Percentiles rank a stretch among this genome's conserved stretches.
phyloP scores from a whole-genome alignment of 2,888 invertebrate genomes.

The Diogma glabrata region DNA sequence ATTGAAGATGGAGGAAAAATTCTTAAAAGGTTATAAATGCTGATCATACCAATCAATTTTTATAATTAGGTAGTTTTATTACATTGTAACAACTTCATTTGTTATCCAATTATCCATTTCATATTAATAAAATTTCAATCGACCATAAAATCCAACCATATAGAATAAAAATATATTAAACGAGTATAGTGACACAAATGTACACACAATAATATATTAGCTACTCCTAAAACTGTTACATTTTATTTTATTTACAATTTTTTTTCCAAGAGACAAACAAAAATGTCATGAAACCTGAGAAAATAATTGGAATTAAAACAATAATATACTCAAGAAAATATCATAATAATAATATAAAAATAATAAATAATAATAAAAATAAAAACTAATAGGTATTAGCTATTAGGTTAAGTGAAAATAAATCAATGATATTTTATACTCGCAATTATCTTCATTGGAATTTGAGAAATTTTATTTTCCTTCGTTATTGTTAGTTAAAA shows the following conservation, averaged over 20 bases:
- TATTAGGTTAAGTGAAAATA: slow-evolving; percentile 10
- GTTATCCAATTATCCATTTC: no score
- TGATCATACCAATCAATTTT: no score
- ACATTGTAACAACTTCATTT: no score
- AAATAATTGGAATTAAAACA: slow-evolving; percentile 7
- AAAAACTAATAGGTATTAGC: slow-evolving; percentile 9
- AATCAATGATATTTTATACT: slow-evolving; percentile 10
- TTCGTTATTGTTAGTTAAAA: background rate
- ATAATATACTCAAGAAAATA: background rate
- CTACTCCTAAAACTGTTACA: background rate
- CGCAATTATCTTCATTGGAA: slow-evolving; percentile 8
- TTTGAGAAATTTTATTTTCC: slow-evolving; percentile 5
- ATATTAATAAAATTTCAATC: no score
- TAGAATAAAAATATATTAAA: no score
- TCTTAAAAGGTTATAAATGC: no score
- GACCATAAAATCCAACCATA: no score
- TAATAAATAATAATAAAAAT: slow-evolving; percentile 7
- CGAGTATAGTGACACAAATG: no score
- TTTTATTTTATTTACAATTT: background rate
- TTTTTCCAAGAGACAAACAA: background rate
- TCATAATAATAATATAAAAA: background rate
- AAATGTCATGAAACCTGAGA: background rate
- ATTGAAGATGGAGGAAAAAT: no score
- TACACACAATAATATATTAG: no score
- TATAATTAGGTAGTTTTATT: no score